phyloP scores from a whole-genome alignment of 2,113 vertebrate species.

The Dryoscopus gambensis region DNA sequence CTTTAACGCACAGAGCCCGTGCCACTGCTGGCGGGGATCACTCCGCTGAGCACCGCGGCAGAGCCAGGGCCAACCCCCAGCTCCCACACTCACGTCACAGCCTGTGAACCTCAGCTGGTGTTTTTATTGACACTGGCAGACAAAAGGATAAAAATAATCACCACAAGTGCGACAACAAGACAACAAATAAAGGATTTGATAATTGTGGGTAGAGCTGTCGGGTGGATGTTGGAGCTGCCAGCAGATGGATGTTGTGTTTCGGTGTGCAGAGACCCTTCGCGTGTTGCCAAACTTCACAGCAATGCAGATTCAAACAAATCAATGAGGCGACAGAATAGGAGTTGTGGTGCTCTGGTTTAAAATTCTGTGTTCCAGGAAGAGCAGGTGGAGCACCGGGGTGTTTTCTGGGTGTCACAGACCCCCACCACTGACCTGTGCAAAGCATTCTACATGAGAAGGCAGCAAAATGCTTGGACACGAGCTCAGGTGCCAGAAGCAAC shows the following conservation, averaged over 20 bases:
- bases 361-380: background rate
- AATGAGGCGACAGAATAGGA: background rate
- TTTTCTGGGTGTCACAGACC: background rate
- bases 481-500: background rate
- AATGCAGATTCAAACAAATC: background rate
- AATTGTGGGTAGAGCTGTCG: background rate
- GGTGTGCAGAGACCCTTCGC: background rate
- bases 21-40: background rate
- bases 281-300: background rate
- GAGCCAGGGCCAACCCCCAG: background rate
- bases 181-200: background rate
- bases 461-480: fast-evolving
- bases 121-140: slow-evolving; percentile 9
- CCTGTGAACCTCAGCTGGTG: background rate
- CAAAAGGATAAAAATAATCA: slow-evolving; percentile 31
- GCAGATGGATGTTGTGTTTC: background rate
- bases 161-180: background rate
- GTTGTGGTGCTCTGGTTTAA: background rate
- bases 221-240: background rate
- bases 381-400: fast-evolving
- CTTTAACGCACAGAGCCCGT: background rate
- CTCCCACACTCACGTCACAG: background rate
- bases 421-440: background rate
- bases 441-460: background rate
- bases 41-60: background rate